These are phyloP conservation scores for Sorex araneus DNA, from an alignment of 2,113 vertebrate genomes.

Conservation along the genomic window DNA sequence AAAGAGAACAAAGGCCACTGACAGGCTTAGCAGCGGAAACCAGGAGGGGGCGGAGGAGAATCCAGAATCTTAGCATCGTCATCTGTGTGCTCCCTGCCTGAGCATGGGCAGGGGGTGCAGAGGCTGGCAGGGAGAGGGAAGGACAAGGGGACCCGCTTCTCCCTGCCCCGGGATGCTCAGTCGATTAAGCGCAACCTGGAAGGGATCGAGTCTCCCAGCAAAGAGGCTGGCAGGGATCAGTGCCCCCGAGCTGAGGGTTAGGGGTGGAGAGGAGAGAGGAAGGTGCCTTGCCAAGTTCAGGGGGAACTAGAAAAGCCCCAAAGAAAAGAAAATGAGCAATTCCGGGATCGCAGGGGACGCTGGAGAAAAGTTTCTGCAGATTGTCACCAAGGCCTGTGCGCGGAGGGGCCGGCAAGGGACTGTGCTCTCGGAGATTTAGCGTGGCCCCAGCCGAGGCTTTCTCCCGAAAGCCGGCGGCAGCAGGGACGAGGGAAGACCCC, in stretches of 20 bases:
- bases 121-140: conserved; percentile 76
- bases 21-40: conserved; percentile 50
- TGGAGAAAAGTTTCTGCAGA: conserved; percentile 58
- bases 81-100: conserved; percentile 46
- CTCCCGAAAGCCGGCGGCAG: not conserved
- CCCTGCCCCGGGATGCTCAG: conserved; percentile 81
- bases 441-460: not conserved
- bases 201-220: conserved; percentile 89
- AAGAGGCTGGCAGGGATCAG: conserved; percentile 86
- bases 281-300: conserved; percentile 68
- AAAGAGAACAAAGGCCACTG: conserved; percentile 74
- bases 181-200: conserved; percentile 90
- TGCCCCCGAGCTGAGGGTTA: conserved; percentile 88
- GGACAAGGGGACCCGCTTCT: conserved; percentile 74
- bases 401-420: not conserved
- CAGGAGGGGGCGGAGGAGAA: conserved; percentile 17
- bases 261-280: conserved; percentile 82
- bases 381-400: conserved; percentile 4
- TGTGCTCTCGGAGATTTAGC: conserved; percentile 1
- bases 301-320: conserved; percentile 74
- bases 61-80: conserved; percentile 38
- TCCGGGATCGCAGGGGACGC: conserved; percentile 57
- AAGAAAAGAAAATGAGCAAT: conserved; percentile 73
- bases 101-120: conserved; percentile 83
- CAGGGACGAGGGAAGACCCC: not conserved